phyloP scores from a whole-genome alignment of 2,113 vertebrate genomes.

The Alces alces region DNA sequence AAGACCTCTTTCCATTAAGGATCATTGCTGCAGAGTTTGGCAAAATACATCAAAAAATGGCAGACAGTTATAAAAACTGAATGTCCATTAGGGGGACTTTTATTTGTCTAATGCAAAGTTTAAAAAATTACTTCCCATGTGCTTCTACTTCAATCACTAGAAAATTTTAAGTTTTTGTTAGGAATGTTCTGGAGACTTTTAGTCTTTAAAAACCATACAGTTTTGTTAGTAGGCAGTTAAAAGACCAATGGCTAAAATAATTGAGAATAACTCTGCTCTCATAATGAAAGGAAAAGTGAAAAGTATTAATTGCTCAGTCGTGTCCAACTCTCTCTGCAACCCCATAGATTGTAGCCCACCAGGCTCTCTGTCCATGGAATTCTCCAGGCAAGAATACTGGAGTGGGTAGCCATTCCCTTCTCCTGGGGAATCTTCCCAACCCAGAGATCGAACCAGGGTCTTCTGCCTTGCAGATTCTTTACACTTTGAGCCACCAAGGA shows the following conservation, averaged over 20 bases:
- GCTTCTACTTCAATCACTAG: background rate
- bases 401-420: background rate
- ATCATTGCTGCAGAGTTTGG: background rate
- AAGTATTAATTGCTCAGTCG: background rate
- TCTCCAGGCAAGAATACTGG: background rate
- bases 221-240: conserved; percentile 1
- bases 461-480: background rate
- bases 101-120: background rate
- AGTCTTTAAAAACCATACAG: background rate
- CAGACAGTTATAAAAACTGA: background rate
- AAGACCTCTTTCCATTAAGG: background rate
- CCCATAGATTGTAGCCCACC: background rate
- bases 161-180: conserved; percentile 12
- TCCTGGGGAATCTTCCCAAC: background rate
- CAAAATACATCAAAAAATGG: background rate
- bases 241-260: conserved; percentile 25
- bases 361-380: background rate
- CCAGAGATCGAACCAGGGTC: background rate
- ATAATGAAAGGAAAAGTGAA: background rate
- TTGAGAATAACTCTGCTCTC: background rate
- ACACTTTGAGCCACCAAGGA: background rate
- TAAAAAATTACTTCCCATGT: background rate
- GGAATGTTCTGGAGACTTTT: conserved; percentile 12
- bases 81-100: background rate
- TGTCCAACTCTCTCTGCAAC: background rate